Evolutionary conservation across 2,888 invertebrate genomes (phyloP), one percentile per base, ranked within the genome.

Genomic region (Mystacides longicornis): DNA sequence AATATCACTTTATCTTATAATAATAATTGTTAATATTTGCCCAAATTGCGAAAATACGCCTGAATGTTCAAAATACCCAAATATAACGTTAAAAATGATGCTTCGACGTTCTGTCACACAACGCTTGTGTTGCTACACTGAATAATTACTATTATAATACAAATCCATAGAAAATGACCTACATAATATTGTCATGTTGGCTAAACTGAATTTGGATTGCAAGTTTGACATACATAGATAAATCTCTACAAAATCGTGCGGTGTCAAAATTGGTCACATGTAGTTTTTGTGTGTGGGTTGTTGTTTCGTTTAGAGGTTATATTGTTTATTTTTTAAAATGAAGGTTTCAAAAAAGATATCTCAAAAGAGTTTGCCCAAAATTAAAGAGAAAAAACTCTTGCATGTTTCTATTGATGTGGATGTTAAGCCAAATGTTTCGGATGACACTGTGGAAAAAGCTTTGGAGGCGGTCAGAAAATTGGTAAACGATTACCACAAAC

Each of bases 391-490:
- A n/a, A n/a, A n/a, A n/a, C n/a, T n/a, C n/a, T 3, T 37, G 4
- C 4, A 45, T 20, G 21, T 45, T 7, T 19, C 18, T 3, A 19
- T 20, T 19, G 7, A 19, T 3, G 20, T 3, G 47, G 53, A 57
- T 21, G 11, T 27, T 19, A 58, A 48, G 49, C 52, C 56, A 37
- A 55, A 54, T 19, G 52, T 55, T 11, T 43, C 54, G 3, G 55
- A 59, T 22, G 45, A 51, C 7, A 49, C 56, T 21, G 49, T 61
- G 42, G 42, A 62, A 37, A 63, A 67, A 27, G 68, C 67, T 22
- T 64, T 73, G 14, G 61, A 61, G n/a, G 68, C 67, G 2, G 62
- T 75, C 22, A 65, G 72, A 19, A 66, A 69, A 56, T 62, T 74
- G 19, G 60, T 66, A 0, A 57, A 66, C 9, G 65, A 68, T 49